These are phyloP conservation scores for Odontophorus gujanensis DNA, from an alignment of 2,113 vertebrate species.

Conservation along the genomic window DNA sequence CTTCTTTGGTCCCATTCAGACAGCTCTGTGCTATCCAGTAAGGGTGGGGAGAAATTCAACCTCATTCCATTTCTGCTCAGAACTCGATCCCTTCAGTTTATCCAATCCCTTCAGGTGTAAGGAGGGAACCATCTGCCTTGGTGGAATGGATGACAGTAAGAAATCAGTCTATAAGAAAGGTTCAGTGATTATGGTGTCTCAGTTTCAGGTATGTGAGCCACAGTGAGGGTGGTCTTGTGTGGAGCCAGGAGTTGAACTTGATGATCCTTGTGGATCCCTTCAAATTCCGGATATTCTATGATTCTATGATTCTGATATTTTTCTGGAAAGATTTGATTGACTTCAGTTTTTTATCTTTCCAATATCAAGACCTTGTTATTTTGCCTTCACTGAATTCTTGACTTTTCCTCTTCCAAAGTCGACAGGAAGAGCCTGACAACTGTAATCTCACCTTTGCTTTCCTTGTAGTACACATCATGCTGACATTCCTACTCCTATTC, in stretches of 20 bases:
- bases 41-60: accelerated
- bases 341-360: background rate
- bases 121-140: background rate
- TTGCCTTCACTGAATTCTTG: background rate
- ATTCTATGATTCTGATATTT: background rate
- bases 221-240: too few species aligned
- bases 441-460: background rate
- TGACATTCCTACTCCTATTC: background rate
- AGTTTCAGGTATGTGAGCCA: background rate
- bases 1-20: background rate
- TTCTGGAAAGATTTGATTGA: background rate
- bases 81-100: background rate
- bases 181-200: too few species aligned
- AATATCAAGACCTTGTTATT: background rate
- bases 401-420: background rate
- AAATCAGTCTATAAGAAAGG: too few species aligned
- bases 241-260: too few species aligned
- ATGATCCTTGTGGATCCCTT: too few species aligned
- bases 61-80: accelerated
- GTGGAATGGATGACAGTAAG: too few species aligned
- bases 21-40: background rate
- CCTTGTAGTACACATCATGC: background rate
- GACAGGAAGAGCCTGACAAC: background rate
- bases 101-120: background rate
- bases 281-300: too few species aligned